Evolutionary conservation across 2,113 vertebrate species (phyloP).

Genomic region (Micronycteris hirsuta): DNA sequence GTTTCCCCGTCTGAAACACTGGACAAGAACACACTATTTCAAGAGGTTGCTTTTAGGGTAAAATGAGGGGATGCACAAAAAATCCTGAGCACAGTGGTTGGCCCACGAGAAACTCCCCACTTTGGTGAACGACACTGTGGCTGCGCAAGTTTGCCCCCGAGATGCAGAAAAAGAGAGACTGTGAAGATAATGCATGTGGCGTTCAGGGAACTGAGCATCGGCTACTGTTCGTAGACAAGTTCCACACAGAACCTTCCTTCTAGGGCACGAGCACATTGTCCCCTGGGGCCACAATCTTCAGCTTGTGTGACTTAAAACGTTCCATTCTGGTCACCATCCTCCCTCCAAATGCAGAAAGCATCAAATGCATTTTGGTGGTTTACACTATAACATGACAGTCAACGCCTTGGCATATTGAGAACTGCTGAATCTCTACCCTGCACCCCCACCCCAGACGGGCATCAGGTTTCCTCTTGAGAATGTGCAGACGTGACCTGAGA

Average conservation of each 20-base stretch:
- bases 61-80: neutral
- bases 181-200: neutral
- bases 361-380: neutral
- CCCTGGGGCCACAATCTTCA: neutral
- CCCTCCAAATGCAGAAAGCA: neutral
- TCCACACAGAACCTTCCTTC: neutral
- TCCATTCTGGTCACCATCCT: neutral
- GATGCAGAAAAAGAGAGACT: neutral
- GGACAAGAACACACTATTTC: neutral
- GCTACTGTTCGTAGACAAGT: neutral
- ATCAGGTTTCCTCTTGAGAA: neutral
- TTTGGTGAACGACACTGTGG: neutral
- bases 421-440: neutral
- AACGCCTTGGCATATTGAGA: neutral
- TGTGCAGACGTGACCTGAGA: neutral
- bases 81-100: neutral
- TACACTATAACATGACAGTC: neutral
- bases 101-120: neutral
- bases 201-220: neutral
- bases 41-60: neutral
- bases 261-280: neutral
- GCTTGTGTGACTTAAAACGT: neutral
- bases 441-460: neutral
- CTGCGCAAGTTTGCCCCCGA: neutral
- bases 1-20: neutral